phyloP scores from a whole-genome alignment of 1,140 invertebrate genomes.

The Zaprionus inermis region DNA sequence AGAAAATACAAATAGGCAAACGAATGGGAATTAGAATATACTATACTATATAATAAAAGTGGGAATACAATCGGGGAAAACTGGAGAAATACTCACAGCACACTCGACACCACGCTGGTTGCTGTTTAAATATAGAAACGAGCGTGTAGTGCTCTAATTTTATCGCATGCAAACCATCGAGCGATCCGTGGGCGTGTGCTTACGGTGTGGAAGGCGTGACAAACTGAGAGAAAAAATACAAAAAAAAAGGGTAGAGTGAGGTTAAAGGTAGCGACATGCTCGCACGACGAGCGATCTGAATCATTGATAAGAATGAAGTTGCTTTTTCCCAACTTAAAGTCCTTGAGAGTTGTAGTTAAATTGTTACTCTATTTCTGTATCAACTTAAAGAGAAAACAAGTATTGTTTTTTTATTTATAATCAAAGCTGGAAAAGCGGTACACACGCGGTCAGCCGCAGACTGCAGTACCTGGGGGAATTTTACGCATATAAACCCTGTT shows the following conservation, averaged over 20 bases:
- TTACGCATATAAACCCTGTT: not conserved
- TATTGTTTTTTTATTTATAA: not conserved
- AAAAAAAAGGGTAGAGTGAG: slow-evolving; percentile 24
- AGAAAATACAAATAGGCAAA: slow-evolving; percentile 10
- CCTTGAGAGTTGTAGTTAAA: not conserved
- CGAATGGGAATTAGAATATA: not conserved
- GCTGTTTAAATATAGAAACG: slow-evolving; percentile 49
- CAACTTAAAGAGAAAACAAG: not conserved
- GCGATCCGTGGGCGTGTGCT: slow-evolving; percentile 39
- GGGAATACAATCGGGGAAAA: not conserved
- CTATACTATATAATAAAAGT: slow-evolving; percentile 13
- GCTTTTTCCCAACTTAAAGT: not conserved
- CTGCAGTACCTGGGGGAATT: not conserved
- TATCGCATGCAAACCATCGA: slow-evolving; percentile 73
- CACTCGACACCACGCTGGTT: slow-evolving; percentile 34
- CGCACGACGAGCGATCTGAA: slow-evolving; percentile 15
- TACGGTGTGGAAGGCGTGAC: slow-evolving; percentile 25
- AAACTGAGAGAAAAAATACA: slow-evolving; percentile 12
- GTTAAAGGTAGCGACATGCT: slow-evolving; percentile 26
- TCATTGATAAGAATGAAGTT: slow-evolving; percentile 26
- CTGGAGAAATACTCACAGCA: not conserved
- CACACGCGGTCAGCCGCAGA: not conserved
- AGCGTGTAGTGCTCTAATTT: slow-evolving; percentile 54
- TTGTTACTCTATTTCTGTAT: too few species aligned
- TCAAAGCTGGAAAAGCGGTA: not conserved